Base-by-base conservation (phyloP, 2,888 invertebrate species). In the Tetranychus piercei region DNA sequence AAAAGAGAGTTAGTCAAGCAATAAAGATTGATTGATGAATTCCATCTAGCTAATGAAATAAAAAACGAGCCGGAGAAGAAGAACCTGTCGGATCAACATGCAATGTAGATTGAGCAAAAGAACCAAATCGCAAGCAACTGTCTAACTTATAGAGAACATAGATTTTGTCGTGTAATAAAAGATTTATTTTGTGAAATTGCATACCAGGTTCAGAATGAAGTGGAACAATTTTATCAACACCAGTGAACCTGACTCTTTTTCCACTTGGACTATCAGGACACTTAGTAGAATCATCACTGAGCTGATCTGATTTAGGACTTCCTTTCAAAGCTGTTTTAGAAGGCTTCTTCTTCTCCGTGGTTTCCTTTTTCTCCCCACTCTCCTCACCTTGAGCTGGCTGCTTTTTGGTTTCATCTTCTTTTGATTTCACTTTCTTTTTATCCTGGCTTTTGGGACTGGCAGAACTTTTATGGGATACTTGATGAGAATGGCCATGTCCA, bases 401-500 rank as follows among this genome's bases (percentile, higher is more conserved):
- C 23, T 45, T 71, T 69, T 73, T 67, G 6, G 71, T 71, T 55
- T 75, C 34, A 45, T 74, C 75, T 73, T 77, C 77, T 73, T 78
- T 77, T 45, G 78, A 77, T 34, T 78, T 77, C 2, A 71, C 55
- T n/a, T 65, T 72, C n/a, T 78, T 77, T 64, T 76, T 77, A 72
- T 73, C 72, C 75, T 78, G 74, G 9, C 73, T 74, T 87, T 80
- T 89, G 89, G 11, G 66, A 2, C 15, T 15, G 9, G 9, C 15
- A 15, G 9, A 15, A 55, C 6, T 55, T 15, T 20, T n/a, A 11
- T 23, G 9, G 11, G 45, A 18, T 34, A 15, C 22, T 71, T 9
- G 78, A 75, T 81, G 81, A 15, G 79, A 83, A 77, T 91, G 92
- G 44, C 87, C 86, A 82, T 94, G 93, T 6, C 88, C 87, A n/a